Evolutionary conservation across 2,113 vertebrate species (phyloP).

Genomic region (Cinclus cinclus): DNA sequence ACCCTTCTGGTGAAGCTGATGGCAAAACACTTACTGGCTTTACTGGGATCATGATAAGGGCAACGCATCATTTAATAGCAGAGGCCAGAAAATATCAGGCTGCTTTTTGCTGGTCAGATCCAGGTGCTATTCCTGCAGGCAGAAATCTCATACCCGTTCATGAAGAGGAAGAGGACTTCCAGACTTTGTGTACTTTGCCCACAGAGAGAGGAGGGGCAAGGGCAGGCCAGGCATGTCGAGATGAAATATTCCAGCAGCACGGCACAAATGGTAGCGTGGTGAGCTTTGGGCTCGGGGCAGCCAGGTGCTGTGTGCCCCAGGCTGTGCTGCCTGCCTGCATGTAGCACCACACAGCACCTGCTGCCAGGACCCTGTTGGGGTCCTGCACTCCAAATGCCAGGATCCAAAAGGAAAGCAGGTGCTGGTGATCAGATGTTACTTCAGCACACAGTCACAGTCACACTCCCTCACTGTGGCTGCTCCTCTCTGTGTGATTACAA

Average conservation of each 20-base stretch:
- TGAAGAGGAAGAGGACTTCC: not conserved
- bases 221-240: not conserved
- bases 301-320: not conserved
- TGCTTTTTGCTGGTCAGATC: not conserved
- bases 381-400: not conserved
- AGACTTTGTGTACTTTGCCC: not conserved
- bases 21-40: slow-evolving; percentile 9
- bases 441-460: not conserved
- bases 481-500: not conserved
- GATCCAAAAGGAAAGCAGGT: not conserved
- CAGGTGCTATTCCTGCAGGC: not conserved
- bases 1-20: not conserved
- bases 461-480: not conserved
- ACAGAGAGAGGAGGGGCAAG: not conserved
- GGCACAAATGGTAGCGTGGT: not conserved
- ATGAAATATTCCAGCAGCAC: not conserved
- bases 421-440: not conserved
- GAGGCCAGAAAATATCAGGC: not conserved
- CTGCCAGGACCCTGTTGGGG: not conserved
- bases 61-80: not conserved
- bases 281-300: rapidly evolving
- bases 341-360: not conserved
- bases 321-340: not conserved
- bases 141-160: not conserved
- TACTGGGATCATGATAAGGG: not conserved